Evolutionary conservation across 2,888 invertebrate genomes (phyloP), one percentile per base, ranked within the genome.

Genomic region (Dusona sp.): DNA sequence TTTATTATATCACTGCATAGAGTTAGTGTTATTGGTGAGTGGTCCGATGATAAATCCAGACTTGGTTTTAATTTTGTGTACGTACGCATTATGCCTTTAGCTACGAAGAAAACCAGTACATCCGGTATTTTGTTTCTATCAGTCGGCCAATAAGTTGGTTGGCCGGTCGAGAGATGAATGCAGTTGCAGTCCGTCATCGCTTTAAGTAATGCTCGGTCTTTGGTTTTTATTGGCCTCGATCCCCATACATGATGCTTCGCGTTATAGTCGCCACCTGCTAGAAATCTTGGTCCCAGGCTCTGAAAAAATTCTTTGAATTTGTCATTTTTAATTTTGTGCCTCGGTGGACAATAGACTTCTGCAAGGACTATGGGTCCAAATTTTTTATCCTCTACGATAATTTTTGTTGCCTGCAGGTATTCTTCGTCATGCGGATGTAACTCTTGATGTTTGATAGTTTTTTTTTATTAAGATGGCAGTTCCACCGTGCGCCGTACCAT

Each of bases 41-140:
- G 13, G 16, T 65, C 65, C 29, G 65, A 65, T 9, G 65, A 65
- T 19, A 65, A 19, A 33, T 65, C 65, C 9, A 65, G 36, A 29
- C 65, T 65, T 11, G 65, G 7, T 33, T 65, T 19, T 65, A 65
- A 9, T 33, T 19, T 65, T 65, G 33, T 65, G 29, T 65, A 65
- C 0, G 8, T 68, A 8, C 42, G 36, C 22, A 3, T 16, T 16
- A 89, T 88, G 6, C 86, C 87, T 74, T 89, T 89, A 11, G 87
- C 83, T 6, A 90, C 82, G 54, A 88, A 89, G 68, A 91, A 87
- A 68, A 89, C 90, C 2, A 90, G 75, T n/a, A 90, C 57, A 45
- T 91, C 89, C 2, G 91, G 90, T 45, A 87, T 85, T 88, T 90
- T 89, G 13, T 87, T 85, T 33, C 68, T 61, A 85, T 84, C 67